Base-by-base conservation (phyloP, 2,113 vertebrate species). In the Prochilodus magdalenae region DNA sequence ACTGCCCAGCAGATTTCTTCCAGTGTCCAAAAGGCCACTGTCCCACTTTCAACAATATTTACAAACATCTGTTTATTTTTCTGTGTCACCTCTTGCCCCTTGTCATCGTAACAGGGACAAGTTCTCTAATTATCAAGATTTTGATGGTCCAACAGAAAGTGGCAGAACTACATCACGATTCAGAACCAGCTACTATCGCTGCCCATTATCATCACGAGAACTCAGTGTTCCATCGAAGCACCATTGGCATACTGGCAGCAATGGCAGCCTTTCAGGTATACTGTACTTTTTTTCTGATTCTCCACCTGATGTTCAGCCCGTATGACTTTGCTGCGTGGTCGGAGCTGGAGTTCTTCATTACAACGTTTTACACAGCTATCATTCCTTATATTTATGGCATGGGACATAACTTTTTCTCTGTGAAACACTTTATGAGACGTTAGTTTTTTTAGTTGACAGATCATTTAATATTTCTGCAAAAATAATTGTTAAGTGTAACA, bases 321-420 rank as follows among this genome's bases (percentile, higher is more conserved):
- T 18, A 30, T 10, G 79, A 86, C 7, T 44, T 89, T 22, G 40
- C 57, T 2, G 80, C 77, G 12, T 93, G 91, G 93, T 69, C 75
- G 10, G 90, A 94, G 79, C 20, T 85, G 3, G 89, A 93, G 76
- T 93, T 94, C 82, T 91, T 93, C 0, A 89, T 93, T 73, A 81
- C 89, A 12, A 89, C 85, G 0, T 86, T 89, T 22, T 94, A 95
- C 55, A 87, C 90, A 22, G 89, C 91, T 36, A 57, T 93, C 63
- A 93, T 90, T 73, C 94, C 94, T 0, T 94, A 94, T 20, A 88
- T 95, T 16, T 95, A 93, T 0, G 91, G 92, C 14, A 85, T 92
- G 5, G 94, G 94, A 20, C 89, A 89, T 53, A 88, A 91, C 82
- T 70, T 94, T 57, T 93, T 95, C 76, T 85, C 87, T 8, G 0